phyloP scores from a whole-genome alignment of 2,888 invertebrate species.

The Lepidochrysops patricia region DNA sequence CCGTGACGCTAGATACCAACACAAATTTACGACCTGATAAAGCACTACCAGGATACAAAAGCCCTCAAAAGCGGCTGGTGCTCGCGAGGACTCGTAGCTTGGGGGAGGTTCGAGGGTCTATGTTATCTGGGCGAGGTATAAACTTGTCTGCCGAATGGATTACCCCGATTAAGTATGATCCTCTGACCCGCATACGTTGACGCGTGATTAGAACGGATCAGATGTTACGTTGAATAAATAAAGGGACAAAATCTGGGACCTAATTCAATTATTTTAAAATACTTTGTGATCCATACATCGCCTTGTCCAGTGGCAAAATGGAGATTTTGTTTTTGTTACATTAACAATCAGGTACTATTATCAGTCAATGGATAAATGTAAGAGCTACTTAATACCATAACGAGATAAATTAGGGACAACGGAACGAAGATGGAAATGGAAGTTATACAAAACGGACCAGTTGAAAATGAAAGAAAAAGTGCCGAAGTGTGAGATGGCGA shows the following conservation, averaged over 20 bases:
- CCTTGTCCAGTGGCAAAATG: too few relatives aligned
- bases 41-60: conserved; percentile 46
- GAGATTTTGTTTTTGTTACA: too few relatives aligned
- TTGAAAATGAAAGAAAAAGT: too few relatives aligned
- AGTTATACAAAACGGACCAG: too few relatives aligned
- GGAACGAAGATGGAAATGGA: too few relatives aligned
- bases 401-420: too few relatives aligned
- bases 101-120: conserved; percentile 33
- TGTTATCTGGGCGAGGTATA: conserved; percentile 40
- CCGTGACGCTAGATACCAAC: conserved; percentile 59
- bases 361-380: too few relatives aligned
- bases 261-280: neutral
- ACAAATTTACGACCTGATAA: conserved; percentile 69
- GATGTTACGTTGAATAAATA: conserved; percentile 11
- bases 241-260: neutral
- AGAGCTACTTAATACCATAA: too few relatives aligned
- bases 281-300: too few relatives aligned
- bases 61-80: conserved; percentile 37
- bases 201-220: conserved; percentile 45
- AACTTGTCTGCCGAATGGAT: conserved; percentile 66
- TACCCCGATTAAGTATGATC: conserved; percentile 63
- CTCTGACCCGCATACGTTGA: conserved; percentile 56
- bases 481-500: too few relatives aligned
- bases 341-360: too few relatives aligned
- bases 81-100: conserved; percentile 19